Base-by-base conservation (phyloP, 2,888 invertebrate genomes). In the Odiellus spinosus region DNA sequence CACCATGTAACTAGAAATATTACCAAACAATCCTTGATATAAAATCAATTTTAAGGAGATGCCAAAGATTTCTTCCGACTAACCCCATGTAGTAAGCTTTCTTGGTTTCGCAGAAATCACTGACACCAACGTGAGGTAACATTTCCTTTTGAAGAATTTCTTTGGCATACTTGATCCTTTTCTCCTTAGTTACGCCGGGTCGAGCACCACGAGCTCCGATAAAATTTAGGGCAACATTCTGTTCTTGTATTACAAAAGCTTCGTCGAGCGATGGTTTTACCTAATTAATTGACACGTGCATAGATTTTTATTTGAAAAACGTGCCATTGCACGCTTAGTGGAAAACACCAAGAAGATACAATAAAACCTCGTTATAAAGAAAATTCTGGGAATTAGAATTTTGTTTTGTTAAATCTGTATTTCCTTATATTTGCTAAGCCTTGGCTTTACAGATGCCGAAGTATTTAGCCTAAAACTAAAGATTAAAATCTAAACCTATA, bases 91-190 rank as follows among this genome's bases (percentile, higher is more conserved):
- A 96, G 64, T 95, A 96, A 0, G 98, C 98, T 63, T 99, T 99
- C 65, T 96, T 98, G 0, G 98, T 98, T 71, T 99, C 98, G 72
- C 98, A 98, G 67, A 95, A 96, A 65, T 98, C 96, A 36, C 95
- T 93, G 1, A 98, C 91, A 55, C 98, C 98, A 49, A 98, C 96
- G 70, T 99, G 98, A 0, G 98, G 98, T 59, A 99, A 74, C 90
- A 96, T 93, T 81, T 99, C 98, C 63, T 98, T 98, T 63, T 98
- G 98, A 52, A 99, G 71, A 68, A 99, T 98, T 79, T 99, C 98
- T 63, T 87, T 78, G 0, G 98, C 96, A 70, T 99, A 99, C 70
- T 98, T 96, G 43, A 98, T 90, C 74, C 98, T 82, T 64, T 93
- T 95, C 59, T 98, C 98, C 67, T 93, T 93, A 0, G 96, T 93